Evolutionary conservation across 2,113 vertebrate genomes (phyloP), one percentile per base, ranked within the genome.

Genomic region (Hippoglossus stenolepis): DNA sequence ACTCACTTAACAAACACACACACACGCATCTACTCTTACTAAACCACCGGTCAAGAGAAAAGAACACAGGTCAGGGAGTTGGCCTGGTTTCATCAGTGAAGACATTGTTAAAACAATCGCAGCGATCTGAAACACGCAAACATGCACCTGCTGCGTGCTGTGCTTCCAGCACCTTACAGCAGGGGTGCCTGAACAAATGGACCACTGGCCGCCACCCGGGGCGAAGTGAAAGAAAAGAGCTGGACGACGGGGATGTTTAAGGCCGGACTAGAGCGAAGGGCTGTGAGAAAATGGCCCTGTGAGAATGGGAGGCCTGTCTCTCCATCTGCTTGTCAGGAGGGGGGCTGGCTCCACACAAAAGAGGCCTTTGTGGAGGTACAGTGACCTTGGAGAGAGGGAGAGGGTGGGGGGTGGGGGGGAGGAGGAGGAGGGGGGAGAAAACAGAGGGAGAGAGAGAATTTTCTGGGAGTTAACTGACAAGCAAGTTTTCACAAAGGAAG

Each of bases 231-330:
- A 81, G 65, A 70, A 70, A 66, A 79, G 79, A 77, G 51, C 43
- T 15, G 1, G 54, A 70, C 5, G 8, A 28, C 6, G 0, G 66
- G 73, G 62, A 47, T 61, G 79, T 79, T 77, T 56, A 82, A 85
- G 65, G 73, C 77, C 56, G 53, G 54, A 77, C 64, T 18, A 45
- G 73, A 80, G 80, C 70, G 79, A 40, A 76, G 77, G 76, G 68
- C 89, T 92, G 93, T 92, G 93, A 93, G 93, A 93, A 92, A 89
- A 80, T 88, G 85, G 76, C 84, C 80, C 77, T 74, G 80, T 63
- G 84, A 90, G 89, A 90, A 85, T 71, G 62, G 74, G 67, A 77
- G 70, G 80, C 54, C 78, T 77, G 91, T 85, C 85, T 80, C 70
- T 89, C 81, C 90, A 89, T 89, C 85, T 85, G 85, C 73, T 63